phyloP scores from a whole-genome alignment of 2,113 vertebrate species.

The Scytalopus superciliaris region DNA sequence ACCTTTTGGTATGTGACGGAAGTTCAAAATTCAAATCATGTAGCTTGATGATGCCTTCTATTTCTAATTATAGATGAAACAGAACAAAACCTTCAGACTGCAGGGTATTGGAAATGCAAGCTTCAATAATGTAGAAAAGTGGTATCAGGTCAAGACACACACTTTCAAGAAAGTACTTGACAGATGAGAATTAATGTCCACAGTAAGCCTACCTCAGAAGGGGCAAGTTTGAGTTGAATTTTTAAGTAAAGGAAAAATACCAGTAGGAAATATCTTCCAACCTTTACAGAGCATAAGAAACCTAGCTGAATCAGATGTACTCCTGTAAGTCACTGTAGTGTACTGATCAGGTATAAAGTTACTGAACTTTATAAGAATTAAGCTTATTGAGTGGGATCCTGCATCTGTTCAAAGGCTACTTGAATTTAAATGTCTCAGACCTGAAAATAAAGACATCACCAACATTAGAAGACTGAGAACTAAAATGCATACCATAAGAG shows the following conservation, averaged over 20 bases:
- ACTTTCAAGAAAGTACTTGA: background rate
- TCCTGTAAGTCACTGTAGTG: background rate
- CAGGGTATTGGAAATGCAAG: background rate
- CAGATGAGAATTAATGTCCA: background rate
- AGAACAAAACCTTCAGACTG: background rate
- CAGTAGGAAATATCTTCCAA: background rate
- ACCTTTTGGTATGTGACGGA: background rate
- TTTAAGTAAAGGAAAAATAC: background rate
- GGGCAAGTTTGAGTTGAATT: background rate
- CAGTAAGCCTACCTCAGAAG: background rate
- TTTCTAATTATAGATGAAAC: conserved; percentile 3
- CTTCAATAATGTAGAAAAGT: background rate
- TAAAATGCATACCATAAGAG: rapidly evolving
- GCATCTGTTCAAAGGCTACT: background rate
- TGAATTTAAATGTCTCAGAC: background rate
- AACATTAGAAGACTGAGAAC: background rate
- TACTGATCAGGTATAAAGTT: background rate
- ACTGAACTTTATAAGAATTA: background rate
- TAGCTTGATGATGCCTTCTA: background rate
- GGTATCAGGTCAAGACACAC: background rate
- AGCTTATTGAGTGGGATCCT: background rate
- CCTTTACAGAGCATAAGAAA: background rate
- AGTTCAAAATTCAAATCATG: conserved; percentile 1
- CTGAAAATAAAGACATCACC: background rate
- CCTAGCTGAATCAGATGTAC: background rate